phyloP scores from a whole-genome alignment of 2,797 vertebrate species.

The Hyperoplus immaculatus region DNA sequence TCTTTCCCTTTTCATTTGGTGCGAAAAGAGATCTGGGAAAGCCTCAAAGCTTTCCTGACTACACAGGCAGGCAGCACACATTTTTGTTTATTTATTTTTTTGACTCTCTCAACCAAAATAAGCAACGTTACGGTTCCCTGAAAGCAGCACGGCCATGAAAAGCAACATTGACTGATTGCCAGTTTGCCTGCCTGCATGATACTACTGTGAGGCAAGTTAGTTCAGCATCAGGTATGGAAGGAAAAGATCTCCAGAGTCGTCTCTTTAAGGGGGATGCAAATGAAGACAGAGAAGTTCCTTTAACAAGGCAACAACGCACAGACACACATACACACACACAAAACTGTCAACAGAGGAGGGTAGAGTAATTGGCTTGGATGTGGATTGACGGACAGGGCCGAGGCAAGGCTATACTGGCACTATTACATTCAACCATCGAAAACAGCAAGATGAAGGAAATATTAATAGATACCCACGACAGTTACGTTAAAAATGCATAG shows the following conservation, averaged over 20 bases:
- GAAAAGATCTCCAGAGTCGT: conserved; percentile 53
- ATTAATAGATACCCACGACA: conserved; percentile 43
- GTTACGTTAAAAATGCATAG: conserved; percentile 15
- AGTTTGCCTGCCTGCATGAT: conserved; percentile 28
- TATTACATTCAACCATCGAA: conserved; percentile 41
- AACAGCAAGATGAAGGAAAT: conserved; percentile 46
- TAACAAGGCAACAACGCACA: conserved; percentile 38
- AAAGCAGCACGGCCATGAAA: conserved; percentile 24
- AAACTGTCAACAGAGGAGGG: conserved; percentile 67
- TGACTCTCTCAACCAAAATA: conserved; percentile 27
- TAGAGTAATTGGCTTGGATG: conserved; percentile 76
- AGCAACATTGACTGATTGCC: conserved; percentile 47
- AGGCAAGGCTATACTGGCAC: conserved; percentile 37
- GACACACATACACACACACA: conserved; percentile 26
- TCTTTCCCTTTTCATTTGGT: conserved; percentile 27
- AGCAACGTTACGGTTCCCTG: conserved; percentile 17
- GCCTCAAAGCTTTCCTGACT: conserved; percentile 29
- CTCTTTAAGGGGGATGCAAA: conserved; percentile 65
- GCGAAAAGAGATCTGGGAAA: conserved; percentile 43
- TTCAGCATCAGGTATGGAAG: conserved; percentile 41
- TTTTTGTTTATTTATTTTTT: not conserved
- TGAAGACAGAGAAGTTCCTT: conserved; percentile 66
- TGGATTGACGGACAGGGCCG: conserved; percentile 64
- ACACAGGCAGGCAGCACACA: not conserved
- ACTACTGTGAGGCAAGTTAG: conserved; percentile 4